These are phyloP conservation scores for Pseudomugil gertrudae DNA, from an alignment of 2,797 vertebrate species.

Conservation along the genomic window DNA sequence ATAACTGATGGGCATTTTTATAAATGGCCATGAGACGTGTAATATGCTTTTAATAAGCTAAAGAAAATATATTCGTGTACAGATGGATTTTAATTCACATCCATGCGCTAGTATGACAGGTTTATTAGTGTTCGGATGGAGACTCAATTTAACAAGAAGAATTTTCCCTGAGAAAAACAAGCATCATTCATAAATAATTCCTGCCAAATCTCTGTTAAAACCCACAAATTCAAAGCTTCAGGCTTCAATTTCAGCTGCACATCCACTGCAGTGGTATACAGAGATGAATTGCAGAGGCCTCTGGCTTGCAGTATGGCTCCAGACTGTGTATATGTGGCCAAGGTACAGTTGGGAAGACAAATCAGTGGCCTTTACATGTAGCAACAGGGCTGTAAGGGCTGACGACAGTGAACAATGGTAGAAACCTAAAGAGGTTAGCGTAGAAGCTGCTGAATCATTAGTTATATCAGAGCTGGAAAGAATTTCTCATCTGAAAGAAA, in stretches of 20 bases:
- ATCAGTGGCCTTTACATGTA: background rate
- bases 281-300: background rate
- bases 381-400: background rate
- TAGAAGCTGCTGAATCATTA: background rate
- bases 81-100: background rate
- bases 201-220: background rate
- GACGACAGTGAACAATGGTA: background rate
- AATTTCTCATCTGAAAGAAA: background rate
- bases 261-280: background rate
- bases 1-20: background rate
- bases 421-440: background rate
- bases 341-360: background rate
- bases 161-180: background rate
- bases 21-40: background rate
- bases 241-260: background rate
- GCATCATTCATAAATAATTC: background rate
- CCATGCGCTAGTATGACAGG: background rate
- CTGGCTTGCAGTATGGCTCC: background rate
- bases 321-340: background rate
- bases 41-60: constrained; percentile 9
- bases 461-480: background rate
- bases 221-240: background rate
- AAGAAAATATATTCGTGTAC: background rate
- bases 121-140: background rate
- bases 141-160: background rate